Evolutionary conservation across 2,797 vertebrate species (phyloP), one percentile per base, ranked within the genome.

Genomic region (Enteromius radiatus): DNA sequence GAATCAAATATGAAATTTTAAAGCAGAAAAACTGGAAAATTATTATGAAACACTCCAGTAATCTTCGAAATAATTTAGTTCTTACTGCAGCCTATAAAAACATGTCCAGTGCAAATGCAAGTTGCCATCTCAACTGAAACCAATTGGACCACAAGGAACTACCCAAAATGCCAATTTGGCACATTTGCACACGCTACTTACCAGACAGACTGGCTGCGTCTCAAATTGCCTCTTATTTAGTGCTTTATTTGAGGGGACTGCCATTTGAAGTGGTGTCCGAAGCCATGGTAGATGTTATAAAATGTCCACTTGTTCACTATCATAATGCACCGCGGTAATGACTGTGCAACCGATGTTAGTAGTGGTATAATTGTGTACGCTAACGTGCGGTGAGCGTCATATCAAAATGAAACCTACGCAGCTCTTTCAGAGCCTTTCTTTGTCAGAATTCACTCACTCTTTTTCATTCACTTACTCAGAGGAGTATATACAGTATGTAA

Each of bases 151-250:
- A 31, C 61, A 19, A 31, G 26, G 26, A 31, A 15, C 59, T 17
- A 64, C 28, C 28, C 61, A 19, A 64, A 64, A 64, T 64, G 61
- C 7, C 61, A 63, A 63, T 31, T 63, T 63, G 59, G 59, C 26
- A 17, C 14, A 63, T 31, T 26, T 59, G 11, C 23, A 26, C 56
- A 26, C 5, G 15, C 14, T 63, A 63, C 26, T 31, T 31, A 63
- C 59, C 26, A 63, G 59, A 63, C 14, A 63, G 26, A 31, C 5
- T 63, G 26, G 6, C 59, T 31, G 5, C 26, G 56, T 28, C 23
- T 28, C 26, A 63, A 31, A 63, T 63, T 5, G 5, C 12, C 12
- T 12, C 26, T 61, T 61, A 28, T 28, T 15, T 15, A 61, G 26
- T 28, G 59, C 26, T 28, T 14, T 28, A 28, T 61, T 61, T 61